Conservation (phyloP, 2,888 invertebrate genomes). For the Eledone cirrhosa region DNA sequence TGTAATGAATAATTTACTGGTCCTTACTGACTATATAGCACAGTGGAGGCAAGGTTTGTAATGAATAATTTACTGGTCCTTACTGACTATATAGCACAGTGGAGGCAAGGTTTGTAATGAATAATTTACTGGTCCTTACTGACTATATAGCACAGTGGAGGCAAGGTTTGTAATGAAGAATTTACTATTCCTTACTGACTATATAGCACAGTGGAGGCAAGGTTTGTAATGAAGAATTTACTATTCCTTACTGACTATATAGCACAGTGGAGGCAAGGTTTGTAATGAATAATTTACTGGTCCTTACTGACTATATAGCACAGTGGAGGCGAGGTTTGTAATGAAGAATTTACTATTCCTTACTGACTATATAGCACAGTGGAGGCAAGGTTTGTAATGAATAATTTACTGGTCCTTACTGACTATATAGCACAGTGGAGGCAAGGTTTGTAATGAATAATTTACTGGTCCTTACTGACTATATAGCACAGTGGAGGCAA, state of each 20-base stretch:
- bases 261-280: background rate
- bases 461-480: background rate
- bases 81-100: background rate
- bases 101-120: background rate
- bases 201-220: background rate
- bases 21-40: background rate
- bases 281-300: background rate
- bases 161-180: background rate
- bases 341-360: background rate
- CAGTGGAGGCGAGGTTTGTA: background rate
- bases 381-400: background rate
- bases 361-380: background rate
- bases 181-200: background rate
- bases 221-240: background rate
- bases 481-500: background rate
- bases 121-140: background rate
- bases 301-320: background rate
- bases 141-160: background rate
- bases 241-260: background rate
- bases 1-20: background rate
- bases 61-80: background rate
- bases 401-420: background rate
- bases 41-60: background rate
- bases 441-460: background rate
- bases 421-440: background rate